phyloP scores from a whole-genome alignment of 2,113 vertebrate genomes.

The Leucopternis melanops region DNA sequence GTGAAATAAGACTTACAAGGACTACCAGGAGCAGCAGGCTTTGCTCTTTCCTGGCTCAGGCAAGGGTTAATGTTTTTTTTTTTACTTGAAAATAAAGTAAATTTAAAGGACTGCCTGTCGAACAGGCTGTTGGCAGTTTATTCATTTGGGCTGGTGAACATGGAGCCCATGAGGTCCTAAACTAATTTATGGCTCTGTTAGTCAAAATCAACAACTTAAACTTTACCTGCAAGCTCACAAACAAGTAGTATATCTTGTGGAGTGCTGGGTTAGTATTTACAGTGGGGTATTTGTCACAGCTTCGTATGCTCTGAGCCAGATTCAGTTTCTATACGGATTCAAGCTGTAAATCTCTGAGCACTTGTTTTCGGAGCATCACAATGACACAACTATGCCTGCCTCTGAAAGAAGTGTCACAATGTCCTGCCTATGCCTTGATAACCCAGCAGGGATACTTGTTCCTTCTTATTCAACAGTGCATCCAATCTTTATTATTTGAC shows the following conservation, averaged over 20 bases:
- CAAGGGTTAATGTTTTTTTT: background rate
- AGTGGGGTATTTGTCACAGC: background rate
- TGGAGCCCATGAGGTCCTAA: background rate
- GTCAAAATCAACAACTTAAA: constrained; percentile 29
- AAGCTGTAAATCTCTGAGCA: background rate
- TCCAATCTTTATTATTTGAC: background rate
- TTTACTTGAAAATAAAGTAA: background rate
- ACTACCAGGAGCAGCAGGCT: background rate
- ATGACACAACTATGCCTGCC: background rate
- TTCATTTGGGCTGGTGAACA: background rate
- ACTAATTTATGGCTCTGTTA: background rate
- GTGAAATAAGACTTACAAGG: background rate
- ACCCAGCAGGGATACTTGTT: background rate
- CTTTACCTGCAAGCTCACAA: background rate
- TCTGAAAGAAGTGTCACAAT: background rate
- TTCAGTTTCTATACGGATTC: background rate
- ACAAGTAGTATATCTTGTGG: background rate
- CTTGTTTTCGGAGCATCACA: background rate
- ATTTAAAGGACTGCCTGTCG: background rate
- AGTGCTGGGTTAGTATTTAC: background rate
- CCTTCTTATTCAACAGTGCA: background rate
- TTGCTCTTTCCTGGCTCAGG: background rate
- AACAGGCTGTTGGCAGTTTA: background rate
- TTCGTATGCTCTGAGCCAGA: background rate
- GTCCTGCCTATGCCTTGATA: background rate